These are phyloP conservation scores for Sinhomidia bicolor DNA, from an alignment of 2,888 invertebrate species.

Conservation along the genomic window DNA sequence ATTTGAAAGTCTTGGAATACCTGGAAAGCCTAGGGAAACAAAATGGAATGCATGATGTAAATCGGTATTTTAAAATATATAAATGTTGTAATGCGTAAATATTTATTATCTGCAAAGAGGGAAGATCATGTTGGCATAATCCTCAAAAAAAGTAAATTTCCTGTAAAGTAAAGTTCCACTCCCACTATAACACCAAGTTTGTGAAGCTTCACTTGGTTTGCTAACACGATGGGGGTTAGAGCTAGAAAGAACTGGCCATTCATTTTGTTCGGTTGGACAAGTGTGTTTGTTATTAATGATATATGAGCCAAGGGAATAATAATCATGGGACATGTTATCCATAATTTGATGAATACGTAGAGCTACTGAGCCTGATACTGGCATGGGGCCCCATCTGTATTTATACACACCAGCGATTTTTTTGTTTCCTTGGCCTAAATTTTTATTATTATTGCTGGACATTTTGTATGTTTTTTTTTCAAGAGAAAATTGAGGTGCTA, in stretches of 20 bases:
- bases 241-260: no score
- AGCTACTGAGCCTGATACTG: neutral
- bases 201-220: neutral
- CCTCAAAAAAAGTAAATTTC: no score
- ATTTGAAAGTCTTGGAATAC: no score
- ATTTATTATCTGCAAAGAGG: no score
- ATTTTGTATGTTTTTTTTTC: neutral
- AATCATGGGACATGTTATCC: constrained; percentile 14
- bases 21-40: no score
- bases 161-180: no score
- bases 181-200: no score
- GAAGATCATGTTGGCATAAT: no score
- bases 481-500: neutral
- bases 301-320: constrained; percentile 26
- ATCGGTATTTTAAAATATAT: no score
- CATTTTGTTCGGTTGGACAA: neutral
- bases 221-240: no score
- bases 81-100: no score
- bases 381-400: neutral
- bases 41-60: neutral
- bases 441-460: neutral
- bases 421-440: neutral
- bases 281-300: constrained; percentile 23
- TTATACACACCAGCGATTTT: neutral
- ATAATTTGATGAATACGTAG: neutral